These are phyloP conservation scores for zebrafish (Danio rerio) DNA, from an alignment of 2,113 vertebrate species.

Conservation along the genomic window DNA sequence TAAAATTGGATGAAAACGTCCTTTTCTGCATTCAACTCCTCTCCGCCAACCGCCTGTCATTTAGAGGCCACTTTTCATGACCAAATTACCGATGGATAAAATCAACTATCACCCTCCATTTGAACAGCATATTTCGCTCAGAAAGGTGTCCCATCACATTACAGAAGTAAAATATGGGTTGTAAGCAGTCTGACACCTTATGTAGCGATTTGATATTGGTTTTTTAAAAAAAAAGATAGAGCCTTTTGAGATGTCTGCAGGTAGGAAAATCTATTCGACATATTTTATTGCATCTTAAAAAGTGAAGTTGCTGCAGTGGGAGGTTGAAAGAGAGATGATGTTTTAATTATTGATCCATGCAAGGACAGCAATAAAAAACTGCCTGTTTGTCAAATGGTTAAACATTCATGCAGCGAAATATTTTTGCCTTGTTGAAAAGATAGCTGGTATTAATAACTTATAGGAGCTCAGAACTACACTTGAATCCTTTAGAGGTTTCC, in stretches of 20 bases:
- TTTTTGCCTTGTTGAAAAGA: not conserved
- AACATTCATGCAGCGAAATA: not conserved
- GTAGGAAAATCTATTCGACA: not conserved
- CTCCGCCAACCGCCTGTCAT: not conserved
- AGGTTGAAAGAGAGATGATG: not conserved
- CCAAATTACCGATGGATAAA: not conserved
- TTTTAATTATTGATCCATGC: constrained; percentile 13
- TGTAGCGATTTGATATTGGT: not conserved
- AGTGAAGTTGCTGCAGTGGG: not conserved
- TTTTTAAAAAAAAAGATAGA: not conserved
- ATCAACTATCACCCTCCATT: not conserved
- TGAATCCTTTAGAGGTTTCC: too few species aligned
- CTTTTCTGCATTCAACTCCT: not conserved
- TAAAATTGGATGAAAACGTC: not conserved
- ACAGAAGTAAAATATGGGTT: not conserved
- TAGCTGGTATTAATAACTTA: not conserved
- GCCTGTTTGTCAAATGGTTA: not conserved
- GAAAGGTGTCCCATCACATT: constrained; percentile 1
- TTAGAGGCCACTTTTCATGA: not conserved
- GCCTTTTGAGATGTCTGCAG: not conserved
- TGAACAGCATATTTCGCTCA: not conserved
- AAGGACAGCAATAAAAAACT: not conserved
- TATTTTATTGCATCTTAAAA: not conserved
- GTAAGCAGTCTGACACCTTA: not conserved
- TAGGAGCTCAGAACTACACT: too few species aligned